Evolutionary conservation across 2,888 invertebrate genomes (phyloP), one percentile per base, ranked within the genome.

Genomic region (Petrolisthes cinctipes): DNA sequence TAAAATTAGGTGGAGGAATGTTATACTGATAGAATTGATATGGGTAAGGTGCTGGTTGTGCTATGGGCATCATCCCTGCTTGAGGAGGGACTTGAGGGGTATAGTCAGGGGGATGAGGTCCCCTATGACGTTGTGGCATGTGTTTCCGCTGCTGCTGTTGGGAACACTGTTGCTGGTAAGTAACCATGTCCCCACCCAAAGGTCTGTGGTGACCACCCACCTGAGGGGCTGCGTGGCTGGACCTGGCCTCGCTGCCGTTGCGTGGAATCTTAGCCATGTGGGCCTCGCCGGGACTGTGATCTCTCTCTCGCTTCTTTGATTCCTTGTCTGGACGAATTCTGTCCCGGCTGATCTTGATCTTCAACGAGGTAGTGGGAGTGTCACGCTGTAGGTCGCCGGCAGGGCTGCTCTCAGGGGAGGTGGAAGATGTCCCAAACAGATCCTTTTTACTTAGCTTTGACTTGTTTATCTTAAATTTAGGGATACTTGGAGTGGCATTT

Each of bases 261-360:
- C 89, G 85, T 23, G 89, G 82, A 61, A 87, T 82, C 87, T 90
- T 90, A 17, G 87, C 82, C 20, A 83, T n/a, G 54, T 82, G 89
- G 51, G 79, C 85, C 17, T 85, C 86, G 17, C 85, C 85, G 17
- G 90, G 90, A 57, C 90, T 90, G 83, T 71, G 85, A 75, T 90
- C 90, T 71, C 90, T 83, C n/a, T 89, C 89, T 37, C 90, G 82
- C 78, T 90, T 90, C 79, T 84, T 85, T 20, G 87, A 89, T 79
- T 90, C 90, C 83, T 89, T 89, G 61, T 90, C 89, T 56, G 90
- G 83, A 76, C 84, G 75, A n/a, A 89, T 71, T 71, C 85, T 76
- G 61, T 85, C 86, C 82, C 86, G 89, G 76, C 82, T 86, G 71
- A 89, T 82, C 83, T 87, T 89, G 56, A 89, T 85, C 76, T 89